These are phyloP conservation scores for Lepidothrix coronata DNA, from an alignment of 2,113 vertebrate species.

Conservation along the genomic window DNA sequence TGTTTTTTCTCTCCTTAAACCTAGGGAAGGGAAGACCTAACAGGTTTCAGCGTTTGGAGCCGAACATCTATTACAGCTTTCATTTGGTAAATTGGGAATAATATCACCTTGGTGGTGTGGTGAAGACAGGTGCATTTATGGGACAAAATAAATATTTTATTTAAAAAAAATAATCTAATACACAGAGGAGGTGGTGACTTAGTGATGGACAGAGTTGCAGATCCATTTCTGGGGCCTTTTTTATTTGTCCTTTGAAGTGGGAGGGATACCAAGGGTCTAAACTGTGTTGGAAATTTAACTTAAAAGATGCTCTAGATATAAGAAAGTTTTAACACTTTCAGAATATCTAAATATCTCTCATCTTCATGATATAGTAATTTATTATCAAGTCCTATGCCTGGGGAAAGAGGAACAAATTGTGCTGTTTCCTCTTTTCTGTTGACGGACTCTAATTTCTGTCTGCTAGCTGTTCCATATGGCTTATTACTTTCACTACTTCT, in stretches of 20 bases:
- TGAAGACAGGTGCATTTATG: background rate
- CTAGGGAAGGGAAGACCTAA: background rate
- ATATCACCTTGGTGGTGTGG: background rate
- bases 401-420: background rate
- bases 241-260: background rate
- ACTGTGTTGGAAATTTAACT: background rate
- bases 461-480: background rate
- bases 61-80: background rate
- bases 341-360: background rate
- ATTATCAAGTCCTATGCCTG: background rate
- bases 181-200: background rate
- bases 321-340: background rate
- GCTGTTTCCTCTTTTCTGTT: background rate
- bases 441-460: background rate
- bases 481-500: background rate
- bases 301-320: background rate
- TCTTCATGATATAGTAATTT: background rate
- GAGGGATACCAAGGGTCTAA: background rate
- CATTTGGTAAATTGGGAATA: background rate
- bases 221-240: background rate
- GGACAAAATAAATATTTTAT: background rate
- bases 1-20: background rate
- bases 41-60: background rate
- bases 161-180: background rate
- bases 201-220: background rate